Evolutionary conservation across 1,140 invertebrate genomes (phyloP), one percentile per base, ranked within the genome.

Genomic region (Tenebrio molitor): DNA sequence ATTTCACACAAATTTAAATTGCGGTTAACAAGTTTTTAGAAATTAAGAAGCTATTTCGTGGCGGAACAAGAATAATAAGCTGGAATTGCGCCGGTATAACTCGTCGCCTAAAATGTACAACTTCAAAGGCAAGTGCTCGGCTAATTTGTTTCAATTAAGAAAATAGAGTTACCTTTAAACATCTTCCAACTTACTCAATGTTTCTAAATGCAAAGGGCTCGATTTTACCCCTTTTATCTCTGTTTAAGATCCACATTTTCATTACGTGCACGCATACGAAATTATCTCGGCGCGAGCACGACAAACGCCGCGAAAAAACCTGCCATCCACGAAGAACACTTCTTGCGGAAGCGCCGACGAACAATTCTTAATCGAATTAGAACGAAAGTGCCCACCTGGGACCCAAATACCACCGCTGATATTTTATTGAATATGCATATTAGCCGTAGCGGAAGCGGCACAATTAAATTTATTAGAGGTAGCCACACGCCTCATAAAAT

Each of bases 61-160:
- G 73, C 69, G 74, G 73, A 76, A 74, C 71, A 73, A 71, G 73
- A 78, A 78, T 77, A 77, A 77, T 73, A 72, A 72, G 73, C 66
- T 63, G 68, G 68, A 70, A 74, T 74, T 72, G 69, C 69, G 34
- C 44, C 63, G 42, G 73, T 62, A 71, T 36, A 66, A 74, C 39
- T 69, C 69, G 68, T 65, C 62, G 69, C 36, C 71, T 39, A 39
- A 74, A 76, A 74, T 69, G 63, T 76, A 67, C 69, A 39, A 76
- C 75, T 75, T 78, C 72, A 77, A 77, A 77, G 71, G 53, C 58
- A 62, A 76, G 58, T 46, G 44, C 41, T 71, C 41, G 58, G 41
- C 63, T 77, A 78, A 78, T 78, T 78, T 76, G 73, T 79, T 74
- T 76, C 77, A 77, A 77, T 79, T 77, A 77, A 69, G 77, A 74